A percentile compares a stretch with the other conserved stretches of the same genome.
phyloP scores from a whole-genome alignment of 2,113 vertebrate genomes.

The Lycocorax pyrrhopterus region DNA sequence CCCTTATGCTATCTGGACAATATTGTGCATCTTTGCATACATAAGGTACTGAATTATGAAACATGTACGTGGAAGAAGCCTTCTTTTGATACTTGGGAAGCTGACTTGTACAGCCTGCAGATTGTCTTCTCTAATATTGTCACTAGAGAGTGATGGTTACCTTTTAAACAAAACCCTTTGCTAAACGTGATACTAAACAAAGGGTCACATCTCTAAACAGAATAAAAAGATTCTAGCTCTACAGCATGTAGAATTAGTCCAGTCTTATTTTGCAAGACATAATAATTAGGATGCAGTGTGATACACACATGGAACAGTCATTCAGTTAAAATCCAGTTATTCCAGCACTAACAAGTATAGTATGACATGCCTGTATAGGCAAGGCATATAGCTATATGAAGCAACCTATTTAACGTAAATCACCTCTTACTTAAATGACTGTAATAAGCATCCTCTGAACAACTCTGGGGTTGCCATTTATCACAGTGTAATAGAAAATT shows the following conservation, averaged over 20 bases:
- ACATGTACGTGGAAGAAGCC: neutral
- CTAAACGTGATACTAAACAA: conserved; percentile 25
- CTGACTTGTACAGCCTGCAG: neutral
- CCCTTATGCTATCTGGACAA: neutral
- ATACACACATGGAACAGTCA: conserved; percentile 78
- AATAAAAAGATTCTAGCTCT: neutral
- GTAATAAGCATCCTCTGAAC: conserved; percentile 83
- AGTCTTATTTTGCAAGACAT: conserved; percentile 76
- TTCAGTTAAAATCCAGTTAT: conserved; percentile 86
- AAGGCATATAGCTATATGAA: conserved; percentile 73
- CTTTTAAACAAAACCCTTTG: neutral
- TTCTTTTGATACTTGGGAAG: fast-evolving
- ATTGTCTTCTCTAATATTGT: neutral
- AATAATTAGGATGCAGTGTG: conserved; percentile 76
- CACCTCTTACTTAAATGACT: conserved; percentile 91
- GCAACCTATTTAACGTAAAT: conserved; percentile 94
- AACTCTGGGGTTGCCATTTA: conserved; percentile 87
- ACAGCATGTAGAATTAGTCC: conserved; percentile 53
- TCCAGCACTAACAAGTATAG: conserved; percentile 74
- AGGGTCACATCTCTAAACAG: conserved; percentile 31
- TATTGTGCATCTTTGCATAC: neutral
- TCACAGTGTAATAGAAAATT: conserved; percentile 90
- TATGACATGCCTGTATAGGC: conserved; percentile 77
- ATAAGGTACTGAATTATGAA: neutral
- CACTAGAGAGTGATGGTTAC: neutral